Base-by-base conservation (phyloP, 2,113 vertebrate species). In the Poecile atricapillus region DNA sequence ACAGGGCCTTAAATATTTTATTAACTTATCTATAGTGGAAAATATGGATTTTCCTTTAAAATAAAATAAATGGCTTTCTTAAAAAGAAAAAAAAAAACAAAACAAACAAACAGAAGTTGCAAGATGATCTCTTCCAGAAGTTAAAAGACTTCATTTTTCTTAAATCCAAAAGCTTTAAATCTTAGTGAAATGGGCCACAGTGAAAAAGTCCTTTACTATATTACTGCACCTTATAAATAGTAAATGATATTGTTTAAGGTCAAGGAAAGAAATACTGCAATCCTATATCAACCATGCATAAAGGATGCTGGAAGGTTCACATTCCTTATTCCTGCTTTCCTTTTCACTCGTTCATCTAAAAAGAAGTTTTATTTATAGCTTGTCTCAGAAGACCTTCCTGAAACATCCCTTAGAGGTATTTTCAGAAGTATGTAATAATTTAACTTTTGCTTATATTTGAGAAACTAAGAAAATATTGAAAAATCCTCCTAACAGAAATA, bases 221-320 rank as follows among this genome's bases (percentile, higher is more conserved):
- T 65, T 83, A 76, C 33, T 89, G 55, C 50, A 90, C 64, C 50
- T 93, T 76, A 96, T 90, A 97, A 96, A 97, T 74, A 97, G 47
- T 87, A 94, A 97, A 93, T 55, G 18, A 69, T 84, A 79, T 20
- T 10, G 3, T 79, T 62, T 95, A 86, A 92, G 75, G 60, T 90
- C 84, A 97, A 88, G 31, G 31, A 85, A 90, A 92, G 65, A 94
- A 97, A 94, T 86, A 94, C 53, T 94, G 67, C 92, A 86, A 92
- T 81, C 60, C 64, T 95, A 15, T 83, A 94, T 77, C 70, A 92
- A 56, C 63, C 28, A 41, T 56, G 63, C 75, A 63, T 63, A 95
- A 94, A 83, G 71, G 17, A 84, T 81, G 31, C 58, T 82, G 62
- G 41, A 93, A 89, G 49, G 63, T 79, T 93, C 83, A 24, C 49